Percentiles rank a stretch among this genome's conserved stretches.
Evolutionary conservation across 2,888 invertebrate genomes (phyloP).

Genomic region (Caenorhabditis sulstoni): DNA sequence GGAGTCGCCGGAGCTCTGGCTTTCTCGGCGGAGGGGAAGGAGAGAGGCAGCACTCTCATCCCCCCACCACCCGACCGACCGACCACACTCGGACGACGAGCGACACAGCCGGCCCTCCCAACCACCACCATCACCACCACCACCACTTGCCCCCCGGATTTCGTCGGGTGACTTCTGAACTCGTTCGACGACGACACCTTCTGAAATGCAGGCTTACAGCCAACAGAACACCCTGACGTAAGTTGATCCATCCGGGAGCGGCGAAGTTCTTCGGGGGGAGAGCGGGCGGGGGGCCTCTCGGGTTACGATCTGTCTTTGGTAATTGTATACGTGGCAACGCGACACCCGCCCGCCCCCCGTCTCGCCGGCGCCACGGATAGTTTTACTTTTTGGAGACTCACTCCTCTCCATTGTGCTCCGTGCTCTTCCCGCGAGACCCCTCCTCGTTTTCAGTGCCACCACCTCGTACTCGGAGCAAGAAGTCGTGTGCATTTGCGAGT

Average conservation of each 20-base stretch:
- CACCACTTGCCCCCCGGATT: no score
- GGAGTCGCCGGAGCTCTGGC: conserved; percentile 22
- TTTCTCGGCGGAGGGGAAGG: conserved; percentile 3
- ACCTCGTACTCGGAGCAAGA: conserved; percentile 69
- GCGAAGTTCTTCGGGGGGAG: neutral
- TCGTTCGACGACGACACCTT: neutral
- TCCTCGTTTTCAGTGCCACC: conserved; percentile 53
- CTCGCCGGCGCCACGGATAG: conserved; percentile 51
- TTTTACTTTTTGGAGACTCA: conserved; percentile 33
- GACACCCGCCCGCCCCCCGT: conserved; percentile 22
- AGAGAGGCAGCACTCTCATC: conserved; percentile 20
- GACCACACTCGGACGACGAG: conserved; percentile 26
- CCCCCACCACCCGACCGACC: no score
- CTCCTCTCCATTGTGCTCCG: neutral
- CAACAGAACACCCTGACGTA: conserved; percentile 46
- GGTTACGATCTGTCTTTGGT: conserved; percentile 60
- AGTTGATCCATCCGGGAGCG: conserved; percentile 25
- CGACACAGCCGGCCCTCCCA: no score
- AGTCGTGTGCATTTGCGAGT: conserved; percentile 69
- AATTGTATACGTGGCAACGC: conserved; percentile 62
- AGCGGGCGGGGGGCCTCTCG: conserved; percentile 20
- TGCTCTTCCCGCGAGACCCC: neutral
- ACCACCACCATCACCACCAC: no score
- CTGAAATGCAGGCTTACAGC: conserved; percentile 42
- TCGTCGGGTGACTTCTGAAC: no score